Conservation (phyloP, 2,797 vertebrate genomes). For the Hypotaenidia okinawae region DNA sequence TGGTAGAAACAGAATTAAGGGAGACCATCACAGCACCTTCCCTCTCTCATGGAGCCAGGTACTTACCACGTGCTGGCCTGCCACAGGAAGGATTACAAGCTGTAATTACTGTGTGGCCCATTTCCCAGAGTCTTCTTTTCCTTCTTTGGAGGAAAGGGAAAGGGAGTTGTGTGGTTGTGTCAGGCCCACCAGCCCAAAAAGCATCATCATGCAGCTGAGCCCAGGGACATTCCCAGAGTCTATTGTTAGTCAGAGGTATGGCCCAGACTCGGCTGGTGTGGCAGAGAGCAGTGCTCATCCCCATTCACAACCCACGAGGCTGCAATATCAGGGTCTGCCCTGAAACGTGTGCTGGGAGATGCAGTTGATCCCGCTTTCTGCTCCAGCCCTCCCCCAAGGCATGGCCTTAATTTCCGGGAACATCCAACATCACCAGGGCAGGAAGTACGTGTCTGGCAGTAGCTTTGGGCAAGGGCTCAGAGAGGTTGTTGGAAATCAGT, state of each 20-base stretch:
- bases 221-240: not conserved
- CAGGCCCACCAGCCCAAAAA: rapidly evolving
- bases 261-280: not conserved
- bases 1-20: not conserved
- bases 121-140: not conserved
- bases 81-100: not conserved
- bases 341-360: not conserved
- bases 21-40: not conserved
- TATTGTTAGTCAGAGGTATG: not conserved
- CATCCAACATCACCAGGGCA: not conserved
- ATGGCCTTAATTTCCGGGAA: not conserved
- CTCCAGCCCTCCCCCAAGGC: not conserved
- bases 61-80: not conserved
- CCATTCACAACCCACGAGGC: not conserved
- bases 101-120: not conserved
- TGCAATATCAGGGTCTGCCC: not conserved
- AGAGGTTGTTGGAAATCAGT: not conserved
- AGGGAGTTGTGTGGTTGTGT: not conserved
- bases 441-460: not conserved
- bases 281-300: not conserved
- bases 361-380: not conserved
- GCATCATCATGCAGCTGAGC: not conserved
- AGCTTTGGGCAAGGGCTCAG: not conserved
- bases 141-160: not conserved
- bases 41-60: not conserved